Evolutionary conservation across 2,113 vertebrate species (phyloP).

Genomic region (Cariama cristata): DNA sequence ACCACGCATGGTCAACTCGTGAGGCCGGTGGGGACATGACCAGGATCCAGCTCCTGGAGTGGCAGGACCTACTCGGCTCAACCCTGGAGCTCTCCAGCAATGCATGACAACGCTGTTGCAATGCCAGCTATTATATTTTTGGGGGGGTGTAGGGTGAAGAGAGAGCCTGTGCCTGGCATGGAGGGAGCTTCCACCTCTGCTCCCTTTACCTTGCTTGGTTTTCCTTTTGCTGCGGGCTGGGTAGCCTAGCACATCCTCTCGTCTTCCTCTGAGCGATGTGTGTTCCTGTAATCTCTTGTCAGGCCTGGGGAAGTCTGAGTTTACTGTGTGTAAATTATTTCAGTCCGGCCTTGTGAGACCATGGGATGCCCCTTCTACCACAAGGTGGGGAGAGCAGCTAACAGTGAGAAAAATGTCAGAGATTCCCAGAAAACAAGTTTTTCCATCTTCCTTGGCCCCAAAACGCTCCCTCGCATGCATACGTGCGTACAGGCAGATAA

Average conservation of each 20-base stretch:
- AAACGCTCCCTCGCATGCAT: fast-evolving
- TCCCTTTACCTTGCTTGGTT: neutral
- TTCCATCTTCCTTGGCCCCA: fast-evolving
- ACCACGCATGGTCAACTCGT: too few relatives aligned
- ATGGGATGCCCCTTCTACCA: neutral
- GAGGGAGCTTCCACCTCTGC: neutral
- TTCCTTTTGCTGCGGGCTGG: neutral
- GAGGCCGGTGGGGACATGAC: neutral
- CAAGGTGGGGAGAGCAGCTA: slow-evolving; percentile 16
- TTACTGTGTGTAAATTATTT: neutral
- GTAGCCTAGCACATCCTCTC: neutral
- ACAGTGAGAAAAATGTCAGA: fast-evolving
- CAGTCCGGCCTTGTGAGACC: too few relatives aligned
- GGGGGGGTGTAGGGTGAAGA: fast-evolving
- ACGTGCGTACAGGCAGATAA: fast-evolving
- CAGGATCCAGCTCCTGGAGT: neutral
- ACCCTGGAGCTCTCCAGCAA: neutral
- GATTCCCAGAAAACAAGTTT: neutral
- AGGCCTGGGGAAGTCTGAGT: neutral
- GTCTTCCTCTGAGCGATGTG: too few relatives aligned
- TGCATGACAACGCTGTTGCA: neutral
- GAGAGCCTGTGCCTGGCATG: fast-evolving
- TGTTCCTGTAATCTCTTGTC: neutral
- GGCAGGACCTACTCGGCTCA: neutral
- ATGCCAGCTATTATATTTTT: neutral